Evolutionary conservation across 2,113 vertebrate genomes (phyloP).

Genomic region (Catharus minimus): DNA sequence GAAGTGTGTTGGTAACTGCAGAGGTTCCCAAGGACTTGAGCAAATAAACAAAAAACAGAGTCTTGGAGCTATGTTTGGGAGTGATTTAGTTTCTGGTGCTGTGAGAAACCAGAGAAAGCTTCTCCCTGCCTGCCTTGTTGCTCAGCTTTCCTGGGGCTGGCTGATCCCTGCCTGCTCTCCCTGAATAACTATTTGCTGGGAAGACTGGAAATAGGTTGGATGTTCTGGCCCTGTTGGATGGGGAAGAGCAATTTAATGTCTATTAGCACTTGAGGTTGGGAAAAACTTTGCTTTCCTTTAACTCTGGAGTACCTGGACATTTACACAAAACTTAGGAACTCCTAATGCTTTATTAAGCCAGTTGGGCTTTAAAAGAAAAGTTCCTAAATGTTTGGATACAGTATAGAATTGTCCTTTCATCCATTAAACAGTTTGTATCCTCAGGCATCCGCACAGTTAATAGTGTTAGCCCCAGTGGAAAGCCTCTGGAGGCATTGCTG

Average conservation of each 20-base stretch:
- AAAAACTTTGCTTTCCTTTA: background rate
- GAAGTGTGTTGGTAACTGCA: conserved; percentile 49
- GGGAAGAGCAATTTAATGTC: background rate
- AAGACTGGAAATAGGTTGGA: background rate
- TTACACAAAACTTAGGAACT: background rate
- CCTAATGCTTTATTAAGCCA: background rate
- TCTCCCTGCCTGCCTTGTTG: background rate
- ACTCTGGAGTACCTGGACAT: background rate
- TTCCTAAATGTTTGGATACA: background rate
- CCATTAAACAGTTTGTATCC: background rate
- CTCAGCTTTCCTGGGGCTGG: background rate
- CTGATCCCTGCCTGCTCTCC: background rate
- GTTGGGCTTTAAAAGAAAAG: background rate
- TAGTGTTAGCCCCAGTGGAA: background rate
- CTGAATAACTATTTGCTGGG: background rate
- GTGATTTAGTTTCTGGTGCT: background rate
- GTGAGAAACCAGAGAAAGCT: background rate
- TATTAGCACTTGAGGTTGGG: background rate
- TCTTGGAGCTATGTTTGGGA: background rate
- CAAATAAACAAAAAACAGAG: conserved; percentile 35
- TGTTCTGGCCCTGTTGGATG: background rate
- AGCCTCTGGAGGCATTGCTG: background rate
- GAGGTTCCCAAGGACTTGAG: conserved; percentile 35
- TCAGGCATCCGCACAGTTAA: conserved; percentile 19
- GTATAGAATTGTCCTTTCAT: background rate